A percentile compares a stretch with the other conserved stretches of the same genome.
Conservation (phyloP, 2,888 invertebrate genomes). For the Heliconius cydno region DNA sequence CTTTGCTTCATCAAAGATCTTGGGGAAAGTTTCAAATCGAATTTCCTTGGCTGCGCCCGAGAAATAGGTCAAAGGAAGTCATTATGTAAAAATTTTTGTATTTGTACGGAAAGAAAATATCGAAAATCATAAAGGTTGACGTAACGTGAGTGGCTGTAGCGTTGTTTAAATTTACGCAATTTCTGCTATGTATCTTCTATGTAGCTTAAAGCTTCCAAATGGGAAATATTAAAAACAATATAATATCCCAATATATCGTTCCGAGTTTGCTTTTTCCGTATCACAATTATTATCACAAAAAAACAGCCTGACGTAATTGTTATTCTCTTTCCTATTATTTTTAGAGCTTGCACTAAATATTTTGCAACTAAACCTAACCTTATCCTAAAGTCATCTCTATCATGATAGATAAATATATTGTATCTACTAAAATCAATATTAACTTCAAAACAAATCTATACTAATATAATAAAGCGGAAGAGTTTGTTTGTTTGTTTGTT, state of each 20-base stretch:
- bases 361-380: neutral
- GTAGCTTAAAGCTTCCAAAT: neutral
- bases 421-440: too few relatives aligned
- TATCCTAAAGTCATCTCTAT: neutral
- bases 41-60: conserved; percentile 57
- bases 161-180: neutral
- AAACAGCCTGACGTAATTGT: too few relatives aligned
- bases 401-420: neutral
- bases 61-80: conserved; percentile 55
- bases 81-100: conserved; percentile 46
- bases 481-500: too few relatives aligned
- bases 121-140: conserved; percentile 37
- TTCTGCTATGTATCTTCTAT: neutral
- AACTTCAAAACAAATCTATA: conserved; percentile 2
- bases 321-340: too few relatives aligned
- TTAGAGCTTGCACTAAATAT: neutral
- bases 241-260: too few relatives aligned
- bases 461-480: too few relatives aligned
- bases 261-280: too few relatives aligned
- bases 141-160: neutral
- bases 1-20: conserved; percentile 66
- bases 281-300: too few relatives aligned
- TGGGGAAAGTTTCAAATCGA: conserved; percentile 61
- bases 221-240: neutral
- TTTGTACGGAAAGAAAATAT: conserved; percentile 43